A percentile compares a stretch with the other conserved stretches of the same genome.
These are phyloP conservation scores for Toxotes chatareus DNA, from an alignment of 2,113 vertebrate species.

Conservation along the genomic window DNA sequence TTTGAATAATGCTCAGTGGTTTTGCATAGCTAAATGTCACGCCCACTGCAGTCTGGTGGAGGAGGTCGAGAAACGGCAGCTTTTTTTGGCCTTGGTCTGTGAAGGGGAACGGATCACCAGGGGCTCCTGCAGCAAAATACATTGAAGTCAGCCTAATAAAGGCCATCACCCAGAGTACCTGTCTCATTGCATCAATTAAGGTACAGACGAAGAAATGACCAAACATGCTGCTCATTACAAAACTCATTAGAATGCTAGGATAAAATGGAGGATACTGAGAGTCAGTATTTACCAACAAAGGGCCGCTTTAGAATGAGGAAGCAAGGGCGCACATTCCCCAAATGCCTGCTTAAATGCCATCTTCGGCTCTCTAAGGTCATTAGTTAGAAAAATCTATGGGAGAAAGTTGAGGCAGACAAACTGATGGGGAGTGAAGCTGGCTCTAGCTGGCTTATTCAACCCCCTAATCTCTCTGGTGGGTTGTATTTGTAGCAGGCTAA, in stretches of 20 bases:
- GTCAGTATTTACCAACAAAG: constrained; percentile 64
- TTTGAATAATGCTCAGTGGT: constrained; percentile 77
- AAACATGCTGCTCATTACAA: constrained; percentile 44
- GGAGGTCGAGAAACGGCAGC: constrained; percentile 42
- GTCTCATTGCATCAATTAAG: constrained; percentile 63
- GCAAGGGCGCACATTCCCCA: constrained; percentile 36
- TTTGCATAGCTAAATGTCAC: constrained; percentile 85
- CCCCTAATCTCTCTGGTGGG: constrained; percentile 77
- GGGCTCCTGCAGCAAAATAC: constrained; percentile 48
- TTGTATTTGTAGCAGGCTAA: constrained; percentile 73
- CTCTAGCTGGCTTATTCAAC: constrained; percentile 61
- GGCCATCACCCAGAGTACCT: constrained; percentile 58
- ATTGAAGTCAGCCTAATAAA: constrained; percentile 52
- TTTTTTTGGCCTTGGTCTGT: constrained; percentile 38
- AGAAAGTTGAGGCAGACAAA: constrained; percentile 72
- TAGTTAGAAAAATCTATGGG: constrained; percentile 71
- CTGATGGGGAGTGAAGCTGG: constrained; percentile 61
- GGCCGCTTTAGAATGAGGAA: constrained; percentile 40
- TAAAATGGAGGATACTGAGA: constrained; percentile 47
- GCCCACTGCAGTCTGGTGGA: constrained; percentile 65
- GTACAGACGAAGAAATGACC: constrained; percentile 36
- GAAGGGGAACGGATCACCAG: constrained; percentile 56
- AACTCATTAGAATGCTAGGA: constrained; percentile 61
- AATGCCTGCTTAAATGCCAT: constrained; percentile 77
- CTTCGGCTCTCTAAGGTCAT: constrained; percentile 70